Percentiles rank a stretch among this genome's conserved stretches.
Evolutionary conservation across 2,113 vertebrate genomes (phyloP).

Genomic region (Actinemys pallida): DNA sequence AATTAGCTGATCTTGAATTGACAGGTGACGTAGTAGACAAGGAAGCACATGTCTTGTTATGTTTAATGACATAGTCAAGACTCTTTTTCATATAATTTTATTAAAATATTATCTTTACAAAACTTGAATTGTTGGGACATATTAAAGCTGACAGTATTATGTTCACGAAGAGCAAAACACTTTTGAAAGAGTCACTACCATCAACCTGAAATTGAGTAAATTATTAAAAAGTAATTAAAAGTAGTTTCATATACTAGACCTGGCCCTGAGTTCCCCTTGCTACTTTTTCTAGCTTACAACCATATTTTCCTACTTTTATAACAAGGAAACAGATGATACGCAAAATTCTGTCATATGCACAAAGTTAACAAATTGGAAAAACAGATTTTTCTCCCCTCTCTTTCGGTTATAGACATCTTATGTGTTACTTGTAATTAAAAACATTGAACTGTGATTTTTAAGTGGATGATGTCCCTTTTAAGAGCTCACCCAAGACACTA

Average conservation of each 20-base stretch:
- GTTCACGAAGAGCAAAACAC: neutral
- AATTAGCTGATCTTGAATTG: neutral
- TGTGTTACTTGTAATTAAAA: neutral
- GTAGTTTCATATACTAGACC: neutral
- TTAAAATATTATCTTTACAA: too few species aligned
- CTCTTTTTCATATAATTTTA: neutral
- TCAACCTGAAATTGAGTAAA: neutral
- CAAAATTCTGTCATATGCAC: neutral
- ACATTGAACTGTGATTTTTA: neutral
- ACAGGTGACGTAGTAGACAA: rapidly evolving
- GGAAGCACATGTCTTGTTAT: neutral
- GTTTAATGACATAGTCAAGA: neutral
- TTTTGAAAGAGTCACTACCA: neutral
- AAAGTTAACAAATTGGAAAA: neutral
- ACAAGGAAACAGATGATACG: neutral
- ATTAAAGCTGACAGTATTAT: neutral
- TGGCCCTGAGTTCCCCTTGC: neutral
- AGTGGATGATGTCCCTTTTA: neutral
- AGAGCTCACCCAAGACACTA: neutral
- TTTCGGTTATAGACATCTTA: neutral
- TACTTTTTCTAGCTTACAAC: neutral
- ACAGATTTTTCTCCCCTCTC: neutral
- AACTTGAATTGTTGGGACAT: too few species aligned
- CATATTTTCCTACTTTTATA: neutral
- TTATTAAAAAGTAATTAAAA: neutral